Percentiles rank a stretch among this genome's conserved stretches.
Evolutionary conservation across 1,140 invertebrate genomes (phyloP).

Genomic region (Drosophila oshimai): DNA sequence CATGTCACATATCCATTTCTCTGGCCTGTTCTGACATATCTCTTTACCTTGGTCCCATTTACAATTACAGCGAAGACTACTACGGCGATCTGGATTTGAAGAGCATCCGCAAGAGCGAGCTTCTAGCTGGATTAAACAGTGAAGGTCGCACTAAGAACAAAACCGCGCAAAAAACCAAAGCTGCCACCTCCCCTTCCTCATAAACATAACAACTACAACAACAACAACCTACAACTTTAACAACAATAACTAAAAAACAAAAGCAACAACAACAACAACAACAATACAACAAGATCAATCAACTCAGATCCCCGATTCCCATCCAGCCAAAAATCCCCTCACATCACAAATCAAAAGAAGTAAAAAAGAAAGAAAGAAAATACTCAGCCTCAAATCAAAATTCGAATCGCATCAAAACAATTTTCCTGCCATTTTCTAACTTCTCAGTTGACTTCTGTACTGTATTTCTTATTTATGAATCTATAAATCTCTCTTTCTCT

Average conservation of each 20-base stretch:
- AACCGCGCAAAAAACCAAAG: conserved; percentile 79
- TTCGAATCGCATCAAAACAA: conserved; percentile 35
- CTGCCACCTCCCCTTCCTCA: conserved; percentile 81
- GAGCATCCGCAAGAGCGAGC: conserved; percentile 95
- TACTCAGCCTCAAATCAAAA: conserved; percentile 52
- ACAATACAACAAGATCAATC: conserved; percentile 71
- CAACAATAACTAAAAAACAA: conserved; percentile 54
- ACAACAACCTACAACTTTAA: conserved; percentile 54
- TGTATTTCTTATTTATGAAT: conserved; percentile 43
- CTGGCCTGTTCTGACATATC: conserved; percentile 75
- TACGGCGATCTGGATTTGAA: conserved; percentile 97
- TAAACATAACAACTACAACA: conserved; percentile 73
- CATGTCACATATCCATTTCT: conserved; percentile 58
- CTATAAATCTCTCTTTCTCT: conserved; percentile 12
- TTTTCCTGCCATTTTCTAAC: conserved; percentile 30
- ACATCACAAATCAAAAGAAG: conserved; percentile 54
- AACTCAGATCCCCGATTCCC: conserved; percentile 49
- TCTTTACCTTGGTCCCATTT: conserved; percentile 78
- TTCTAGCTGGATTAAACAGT: conserved; percentile 90
- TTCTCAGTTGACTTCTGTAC: conserved; percentile 2
- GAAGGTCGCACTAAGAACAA: conserved; percentile 84
- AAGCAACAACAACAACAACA: conserved; percentile 33
- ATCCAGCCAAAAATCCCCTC: conserved; percentile 31
- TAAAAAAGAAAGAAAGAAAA: conserved; percentile 3
- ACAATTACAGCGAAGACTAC: conserved; percentile 94